A percentile compares a stretch with the other conserved stretches of the same genome.
Conservation (phyloP, 1,140 invertebrate species). For the Drosophila miranda region DNA sequence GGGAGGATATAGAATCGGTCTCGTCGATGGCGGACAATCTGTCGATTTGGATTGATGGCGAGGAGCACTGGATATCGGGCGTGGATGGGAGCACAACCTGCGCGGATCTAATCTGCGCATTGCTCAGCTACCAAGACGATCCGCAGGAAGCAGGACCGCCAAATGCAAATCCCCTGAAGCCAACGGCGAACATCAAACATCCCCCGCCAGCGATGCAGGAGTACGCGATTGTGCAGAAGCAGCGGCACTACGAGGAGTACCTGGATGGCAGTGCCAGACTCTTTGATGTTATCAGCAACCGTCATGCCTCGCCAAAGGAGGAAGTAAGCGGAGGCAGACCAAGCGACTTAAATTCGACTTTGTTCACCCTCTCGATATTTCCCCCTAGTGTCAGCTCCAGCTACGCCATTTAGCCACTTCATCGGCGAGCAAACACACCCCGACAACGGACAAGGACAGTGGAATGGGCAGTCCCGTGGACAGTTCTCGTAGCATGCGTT, state of each 20-base stretch:
- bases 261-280: conserved; percentile 66
- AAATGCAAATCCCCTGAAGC: conserved; percentile 14
- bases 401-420: conserved; percentile 54
- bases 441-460: conserved; percentile 75
- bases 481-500: conserved; percentile 71
- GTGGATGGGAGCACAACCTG: conserved; percentile 89
- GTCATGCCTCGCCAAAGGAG: conserved; percentile 26
- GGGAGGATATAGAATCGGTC: conserved; percentile 73
- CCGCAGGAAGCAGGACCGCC: conserved; percentile 13
- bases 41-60: conserved; percentile 89
- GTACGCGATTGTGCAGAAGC: conserved; percentile 73
- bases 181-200: conserved; percentile 50
- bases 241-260: conserved; percentile 71
- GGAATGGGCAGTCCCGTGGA: conserved; percentile 79
- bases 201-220: conserved; percentile 24
- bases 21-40: conserved; percentile 85
- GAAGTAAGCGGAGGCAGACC: conserved; percentile 9
- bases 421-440: conserved; percentile 26
- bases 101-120: conserved; percentile 88
- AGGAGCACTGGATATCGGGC: conserved; percentile 91
- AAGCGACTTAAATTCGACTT: background rate
- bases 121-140: conserved; percentile 82
- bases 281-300: conserved; percentile 57
- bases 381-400: conserved; percentile 58
- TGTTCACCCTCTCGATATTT: conserved; percentile 3